Evolutionary conservation across 2,888 invertebrate species (phyloP).

Genomic region (Loripinus fragilis): DNA sequence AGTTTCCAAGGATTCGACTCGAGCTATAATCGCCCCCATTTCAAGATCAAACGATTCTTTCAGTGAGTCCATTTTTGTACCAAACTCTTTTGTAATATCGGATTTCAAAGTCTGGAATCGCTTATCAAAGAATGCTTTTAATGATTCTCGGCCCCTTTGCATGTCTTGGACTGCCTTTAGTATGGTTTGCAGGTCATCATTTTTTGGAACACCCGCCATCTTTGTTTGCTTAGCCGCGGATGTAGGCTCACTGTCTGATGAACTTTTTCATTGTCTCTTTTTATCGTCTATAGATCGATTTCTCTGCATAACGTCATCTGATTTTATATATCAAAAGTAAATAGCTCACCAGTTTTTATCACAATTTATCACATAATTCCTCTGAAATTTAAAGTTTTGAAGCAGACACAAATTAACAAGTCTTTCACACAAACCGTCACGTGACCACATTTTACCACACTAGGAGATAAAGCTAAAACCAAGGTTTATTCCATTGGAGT

Average conservation of each 20-base stretch:
- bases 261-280: background rate
- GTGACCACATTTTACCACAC: too few relatives aligned
- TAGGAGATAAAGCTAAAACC: too few relatives aligned
- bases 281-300: background rate
- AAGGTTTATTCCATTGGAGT: too few relatives aligned
- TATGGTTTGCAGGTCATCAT: background rate
- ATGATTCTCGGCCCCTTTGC: background rate
- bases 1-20: background rate
- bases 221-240: background rate
- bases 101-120: background rate
- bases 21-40: background rate
- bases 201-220: background rate
- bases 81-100: background rate
- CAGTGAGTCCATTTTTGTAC: constrained; percentile 6
- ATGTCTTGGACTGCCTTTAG: background rate
- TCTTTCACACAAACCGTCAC: background rate
- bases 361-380: background rate
- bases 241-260: background rate
- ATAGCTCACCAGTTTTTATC: background rate
- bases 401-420: too few relatives aligned
- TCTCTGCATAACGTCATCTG: background rate
- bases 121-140: background rate
- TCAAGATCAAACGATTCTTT: constrained; percentile 3
- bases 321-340: background rate
- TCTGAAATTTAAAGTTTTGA: background rate